Evolutionary conservation across 2,113 vertebrate species (phyloP), one percentile per base, ranked within the genome.

Genomic region (Pyrgilauda ruficollis): DNA sequence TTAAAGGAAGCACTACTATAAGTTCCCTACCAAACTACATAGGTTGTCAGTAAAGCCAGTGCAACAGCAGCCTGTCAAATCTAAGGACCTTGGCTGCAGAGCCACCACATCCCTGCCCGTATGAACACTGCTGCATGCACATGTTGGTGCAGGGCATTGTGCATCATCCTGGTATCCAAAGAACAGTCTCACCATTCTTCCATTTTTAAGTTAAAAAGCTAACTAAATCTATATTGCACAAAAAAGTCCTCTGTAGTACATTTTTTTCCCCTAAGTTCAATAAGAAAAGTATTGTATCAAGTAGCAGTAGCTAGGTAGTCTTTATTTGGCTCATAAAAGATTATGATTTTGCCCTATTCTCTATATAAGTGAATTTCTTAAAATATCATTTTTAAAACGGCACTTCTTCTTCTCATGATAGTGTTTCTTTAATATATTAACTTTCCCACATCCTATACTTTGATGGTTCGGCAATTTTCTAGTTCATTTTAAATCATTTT

Each of bases 371-470:
- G 93, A 94, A 93, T 96, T 96, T 94, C 96, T 95, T 93, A 96
- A 97, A 97, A 97, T 96, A 97, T 39, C 50, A 93, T 97, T 95
- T 95, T 93, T 76, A 90, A 93, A 94, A 84, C 8, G 19, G 83
- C 90, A 89, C 79, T 78, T 21, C 43, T 88, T 87, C 87, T 92
- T 88, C 91, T 91, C 68, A 75, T 77, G 55, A 84, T 94, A 95
- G 87, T 88, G 87, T 96, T 96, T 95, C 88, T 95, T 94, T 97
- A 96, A 92, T 95, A 94, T 64, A 95, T 96, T 96, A 95, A 95
- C 75, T 90, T 94, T 84, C n/a, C 66, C 59, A 91, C 53, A 86
- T 81, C 58, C 76, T 70, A 53, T 89, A 89, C 90, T 96, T 94
- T 27, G 81, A 95, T 82, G 53, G 84, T 92, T 91, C 6, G 43